phyloP scores from a whole-genome alignment of 1,140 invertebrate genomes.

The Drosophila carrolli region DNA sequence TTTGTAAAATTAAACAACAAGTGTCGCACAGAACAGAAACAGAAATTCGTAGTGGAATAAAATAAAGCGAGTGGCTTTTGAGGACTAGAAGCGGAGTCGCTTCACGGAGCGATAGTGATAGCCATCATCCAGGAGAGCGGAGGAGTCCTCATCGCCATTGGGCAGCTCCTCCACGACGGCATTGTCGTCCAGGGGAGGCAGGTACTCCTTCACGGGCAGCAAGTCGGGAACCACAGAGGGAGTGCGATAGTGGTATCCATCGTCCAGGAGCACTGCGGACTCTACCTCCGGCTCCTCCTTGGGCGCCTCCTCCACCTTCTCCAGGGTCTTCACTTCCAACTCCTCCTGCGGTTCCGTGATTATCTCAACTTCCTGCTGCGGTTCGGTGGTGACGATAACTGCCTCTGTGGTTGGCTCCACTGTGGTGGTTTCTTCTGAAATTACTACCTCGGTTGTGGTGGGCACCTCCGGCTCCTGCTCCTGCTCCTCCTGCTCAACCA shows the following conservation, averaged over 20 bases:
- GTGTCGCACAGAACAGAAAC: conserved; percentile 57
- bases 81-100: conserved; percentile 51
- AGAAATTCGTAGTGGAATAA: conserved; percentile 48
- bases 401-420: conserved; percentile 44
- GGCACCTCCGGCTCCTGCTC: conserved; percentile 12
- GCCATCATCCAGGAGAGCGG: conserved; percentile 70
- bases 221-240: conserved; percentile 57
- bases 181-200: conserved; percentile 62
- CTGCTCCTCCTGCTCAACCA: conserved; percentile 3
- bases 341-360: conserved; percentile 29
- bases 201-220: conserved; percentile 52
- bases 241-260: conserved; percentile 66
- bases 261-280: conserved; percentile 46
- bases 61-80: background rate
- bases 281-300: conserved; percentile 53
- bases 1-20: conserved; percentile 73
- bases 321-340: conserved; percentile 37
- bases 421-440: conserved; percentile 45
- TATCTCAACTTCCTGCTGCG: conserved; percentile 28
- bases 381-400: conserved; percentile 11
- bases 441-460: conserved; percentile 29
- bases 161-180: conserved; percentile 55
- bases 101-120: conserved; percentile 72
- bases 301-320: conserved; percentile 34
- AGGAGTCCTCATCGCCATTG: conserved; percentile 55